These are phyloP conservation scores for Eristalis intricaria DNA, from an alignment of 2,888 invertebrate species.

Conservation along the genomic window DNA sequence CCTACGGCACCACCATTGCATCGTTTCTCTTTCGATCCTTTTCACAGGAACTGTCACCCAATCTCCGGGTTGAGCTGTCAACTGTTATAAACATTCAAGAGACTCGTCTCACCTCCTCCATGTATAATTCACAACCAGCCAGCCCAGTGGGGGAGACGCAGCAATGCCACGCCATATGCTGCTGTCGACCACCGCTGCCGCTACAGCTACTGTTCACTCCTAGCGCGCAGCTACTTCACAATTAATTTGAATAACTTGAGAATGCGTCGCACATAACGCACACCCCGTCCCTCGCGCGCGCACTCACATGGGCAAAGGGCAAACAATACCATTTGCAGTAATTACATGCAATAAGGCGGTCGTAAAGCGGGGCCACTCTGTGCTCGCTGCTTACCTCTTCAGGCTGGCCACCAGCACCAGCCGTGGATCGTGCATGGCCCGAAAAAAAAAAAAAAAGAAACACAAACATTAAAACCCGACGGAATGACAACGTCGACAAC, in stretches of 20 bases:
- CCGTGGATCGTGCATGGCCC: slow-evolving; percentile 43
- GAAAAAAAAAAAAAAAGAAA: slow-evolving; percentile 4
- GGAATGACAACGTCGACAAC: background rate
- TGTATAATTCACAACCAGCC: slow-evolving; percentile 50
- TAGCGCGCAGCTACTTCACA: slow-evolving; percentile 38
- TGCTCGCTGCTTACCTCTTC: slow-evolving; percentile 26
- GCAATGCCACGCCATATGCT: slow-evolving; percentile 26
- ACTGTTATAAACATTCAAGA: slow-evolving; percentile 50
- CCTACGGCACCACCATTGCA: slow-evolving; percentile 9
- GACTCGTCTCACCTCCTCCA: slow-evolving; percentile 25
- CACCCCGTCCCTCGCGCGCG: slow-evolving; percentile 25
- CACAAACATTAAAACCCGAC: background rate
- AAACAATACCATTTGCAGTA: slow-evolving; percentile 60
- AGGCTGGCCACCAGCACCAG: slow-evolving; percentile 33
- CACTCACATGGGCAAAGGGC: background rate
- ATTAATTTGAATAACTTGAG: slow-evolving; percentile 70
- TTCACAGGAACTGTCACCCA: slow-evolving; percentile 71
- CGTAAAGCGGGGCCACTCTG: slow-evolving; percentile 57
- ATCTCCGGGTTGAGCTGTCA: slow-evolving; percentile 71
- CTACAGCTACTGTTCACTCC: background rate
- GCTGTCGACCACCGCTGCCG: slow-evolving; percentile 9
- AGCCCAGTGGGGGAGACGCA: background rate
- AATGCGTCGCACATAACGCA: slow-evolving; percentile 69
- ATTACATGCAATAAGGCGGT: slow-evolving; percentile 69
- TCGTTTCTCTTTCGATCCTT: slow-evolving; percentile 37